Conservation (phyloP, 2,888 invertebrate species). For the Metopia argyrocephala region DNA sequence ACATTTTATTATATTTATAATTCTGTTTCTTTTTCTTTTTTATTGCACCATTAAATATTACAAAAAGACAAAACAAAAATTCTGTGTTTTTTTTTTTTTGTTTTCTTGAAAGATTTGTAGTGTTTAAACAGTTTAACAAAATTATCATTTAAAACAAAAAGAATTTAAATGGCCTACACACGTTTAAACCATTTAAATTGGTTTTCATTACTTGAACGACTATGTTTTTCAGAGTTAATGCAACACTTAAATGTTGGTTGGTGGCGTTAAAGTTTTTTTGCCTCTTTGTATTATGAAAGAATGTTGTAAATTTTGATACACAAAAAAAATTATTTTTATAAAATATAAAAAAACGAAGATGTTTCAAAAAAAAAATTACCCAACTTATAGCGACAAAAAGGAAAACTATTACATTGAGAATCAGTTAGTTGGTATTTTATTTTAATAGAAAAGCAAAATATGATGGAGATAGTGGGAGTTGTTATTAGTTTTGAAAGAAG, state of each 20-base stretch:
- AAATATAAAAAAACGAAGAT: no score
- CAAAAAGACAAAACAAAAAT: neutral
- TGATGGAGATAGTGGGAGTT: no score
- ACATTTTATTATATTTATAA: slow-evolving; percentile 48
- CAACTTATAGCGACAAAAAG: no score
- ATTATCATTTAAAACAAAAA: slow-evolving; percentile 22
- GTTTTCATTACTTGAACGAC: slow-evolving; percentile 7
- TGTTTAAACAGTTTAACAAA: slow-evolving; percentile 28
- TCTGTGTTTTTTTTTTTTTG: neutral
- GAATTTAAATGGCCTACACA: slow-evolving; percentile 53
- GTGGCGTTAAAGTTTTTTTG: no score
- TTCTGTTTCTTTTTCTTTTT: slow-evolving; percentile 7
- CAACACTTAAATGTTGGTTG: slow-evolving; percentile 10
- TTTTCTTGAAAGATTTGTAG: neutral
- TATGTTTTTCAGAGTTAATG: slow-evolving; percentile 6
- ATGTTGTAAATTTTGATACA: no score
- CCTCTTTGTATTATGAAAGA: no score
- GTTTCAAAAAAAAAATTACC: no score
- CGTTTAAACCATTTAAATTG: slow-evolving; percentile 51
- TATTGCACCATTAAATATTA: slow-evolving; percentile 20
- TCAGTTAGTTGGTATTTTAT: no score
- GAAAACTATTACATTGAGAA: no score
- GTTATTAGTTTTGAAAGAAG: no score
- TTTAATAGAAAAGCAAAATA: no score
- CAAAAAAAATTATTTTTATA: no score